These are phyloP conservation scores for Oceanodroma tethys DNA, from an alignment of 2,113 vertebrate genomes.

Conservation along the genomic window DNA sequence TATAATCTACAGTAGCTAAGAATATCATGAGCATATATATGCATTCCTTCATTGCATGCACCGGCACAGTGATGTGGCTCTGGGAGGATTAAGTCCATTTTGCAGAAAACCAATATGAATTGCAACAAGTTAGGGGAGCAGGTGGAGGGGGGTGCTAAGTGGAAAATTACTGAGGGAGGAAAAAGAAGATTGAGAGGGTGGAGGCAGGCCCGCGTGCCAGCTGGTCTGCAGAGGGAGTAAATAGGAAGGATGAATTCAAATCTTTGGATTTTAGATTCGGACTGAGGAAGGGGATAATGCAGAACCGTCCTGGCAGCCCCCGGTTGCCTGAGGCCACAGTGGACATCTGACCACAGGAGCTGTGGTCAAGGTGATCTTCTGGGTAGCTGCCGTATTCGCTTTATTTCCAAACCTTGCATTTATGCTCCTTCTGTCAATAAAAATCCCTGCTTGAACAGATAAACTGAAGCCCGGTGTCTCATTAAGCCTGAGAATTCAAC, in stretches of 20 bases:
- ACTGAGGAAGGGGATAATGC: background rate
- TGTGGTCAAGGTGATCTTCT: slow-evolving; percentile 11
- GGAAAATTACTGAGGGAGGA: background rate
- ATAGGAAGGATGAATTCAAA: background rate
- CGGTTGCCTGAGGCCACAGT: background rate
- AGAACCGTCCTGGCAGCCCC: background rate
- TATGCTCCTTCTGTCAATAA: background rate
- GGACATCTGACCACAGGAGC: background rate
- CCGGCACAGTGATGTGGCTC: background rate
- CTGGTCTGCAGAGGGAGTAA: background rate
- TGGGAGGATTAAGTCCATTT: background rate
- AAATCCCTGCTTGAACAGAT: background rate
- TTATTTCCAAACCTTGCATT: background rate
- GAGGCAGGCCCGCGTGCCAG: background rate
- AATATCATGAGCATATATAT: background rate
- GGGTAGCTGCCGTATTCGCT: background rate
- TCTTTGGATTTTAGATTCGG: background rate
- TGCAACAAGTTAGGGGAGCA: background rate
- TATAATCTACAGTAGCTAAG: background rate
- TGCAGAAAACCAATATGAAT: background rate
- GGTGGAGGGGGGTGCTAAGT: background rate
- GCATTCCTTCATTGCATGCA: background rate
- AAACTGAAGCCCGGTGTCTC: background rate
- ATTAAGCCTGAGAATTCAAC: slow-evolving; percentile 22
- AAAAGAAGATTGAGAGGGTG: background rate